Evolutionary conservation across 2,797 vertebrate species (phyloP).

Genomic region (Betta splendens): DNA sequence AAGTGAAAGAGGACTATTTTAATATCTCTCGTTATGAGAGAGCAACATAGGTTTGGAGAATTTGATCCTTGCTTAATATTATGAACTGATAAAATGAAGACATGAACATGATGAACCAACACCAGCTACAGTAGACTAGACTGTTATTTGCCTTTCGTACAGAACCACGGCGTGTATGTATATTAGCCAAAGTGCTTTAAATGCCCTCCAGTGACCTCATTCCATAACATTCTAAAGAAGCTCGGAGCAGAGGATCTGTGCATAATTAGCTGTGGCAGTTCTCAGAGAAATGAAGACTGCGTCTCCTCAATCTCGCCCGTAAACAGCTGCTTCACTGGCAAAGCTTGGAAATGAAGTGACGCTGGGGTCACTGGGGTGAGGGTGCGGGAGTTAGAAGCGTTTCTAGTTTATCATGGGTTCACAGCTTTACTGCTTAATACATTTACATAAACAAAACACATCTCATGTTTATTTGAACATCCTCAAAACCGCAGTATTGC

Average conservation of each 20-base stretch:
- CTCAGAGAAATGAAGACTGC: conserved; percentile 30
- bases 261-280: conserved; percentile 45
- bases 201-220: conserved; percentile 36
- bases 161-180: not conserved
- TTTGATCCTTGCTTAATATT: not conserved
- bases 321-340: conserved; percentile 36
- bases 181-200: conserved; percentile 21
- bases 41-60: not conserved
- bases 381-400: not conserved
- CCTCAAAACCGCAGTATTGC: not conserved
- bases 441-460: not conserved
- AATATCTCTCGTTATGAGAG: conserved; percentile 19
- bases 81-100: not conserved
- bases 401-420: not conserved
- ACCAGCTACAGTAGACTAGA: not conserved
- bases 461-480: not conserved
- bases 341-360: conserved; percentile 16
- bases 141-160: not conserved
- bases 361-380: conserved; percentile 5
- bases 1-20: not conserved
- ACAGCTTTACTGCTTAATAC: not conserved
- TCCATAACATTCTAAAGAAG: conserved; percentile 44
- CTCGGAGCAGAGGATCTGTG: conserved; percentile 23
- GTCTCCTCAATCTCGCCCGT: conserved; percentile 10
- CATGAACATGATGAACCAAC: not conserved